These are phyloP conservation scores for Gandaritis pyraliata DNA, from an alignment of 2,888 invertebrate genomes.

Conservation along the genomic window DNA sequence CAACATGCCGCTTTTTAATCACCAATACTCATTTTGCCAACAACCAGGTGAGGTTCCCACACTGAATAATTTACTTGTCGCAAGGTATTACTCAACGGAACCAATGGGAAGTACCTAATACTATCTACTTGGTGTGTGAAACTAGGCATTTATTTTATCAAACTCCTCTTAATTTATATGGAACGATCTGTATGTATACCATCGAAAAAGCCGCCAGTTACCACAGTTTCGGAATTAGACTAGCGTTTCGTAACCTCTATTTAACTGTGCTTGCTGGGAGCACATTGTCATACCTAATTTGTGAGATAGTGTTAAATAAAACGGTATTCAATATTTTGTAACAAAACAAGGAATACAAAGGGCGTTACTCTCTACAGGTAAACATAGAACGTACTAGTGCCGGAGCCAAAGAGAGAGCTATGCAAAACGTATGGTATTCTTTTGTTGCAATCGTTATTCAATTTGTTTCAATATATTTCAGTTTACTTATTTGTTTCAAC, in stretches of 20 bases:
- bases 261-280: slow-evolving; percentile 62
- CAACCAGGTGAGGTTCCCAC: slow-evolving; percentile 3
- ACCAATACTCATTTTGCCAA: slow-evolving; percentile 23
- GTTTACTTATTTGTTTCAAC: no score
- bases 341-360: slow-evolving; percentile 83
- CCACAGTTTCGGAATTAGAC: slow-evolving; percentile 20
- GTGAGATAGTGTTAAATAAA: slow-evolving; percentile 81
- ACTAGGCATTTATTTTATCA: no score
- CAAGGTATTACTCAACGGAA: neutral
- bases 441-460: neutral
- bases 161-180: no score
- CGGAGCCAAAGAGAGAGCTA: slow-evolving; percentile 37
- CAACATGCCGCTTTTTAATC: slow-evolving; percentile 16
- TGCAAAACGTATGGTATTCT: neutral
- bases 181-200: no score
- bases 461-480: neutral
- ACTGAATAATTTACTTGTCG: neutral
- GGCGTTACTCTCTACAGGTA: slow-evolving; percentile 79
- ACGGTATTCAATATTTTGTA: slow-evolving; percentile 84
- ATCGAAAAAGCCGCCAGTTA: neutral
- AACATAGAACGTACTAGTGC: slow-evolving; percentile 63
- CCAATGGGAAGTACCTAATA: neutral
- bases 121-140: no score
- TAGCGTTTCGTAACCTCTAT: slow-evolving; percentile 62
- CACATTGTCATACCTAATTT: slow-evolving; percentile 74